phyloP scores from a whole-genome alignment of 2,113 vertebrate species.

The Pygoscelis adeliae region DNA sequence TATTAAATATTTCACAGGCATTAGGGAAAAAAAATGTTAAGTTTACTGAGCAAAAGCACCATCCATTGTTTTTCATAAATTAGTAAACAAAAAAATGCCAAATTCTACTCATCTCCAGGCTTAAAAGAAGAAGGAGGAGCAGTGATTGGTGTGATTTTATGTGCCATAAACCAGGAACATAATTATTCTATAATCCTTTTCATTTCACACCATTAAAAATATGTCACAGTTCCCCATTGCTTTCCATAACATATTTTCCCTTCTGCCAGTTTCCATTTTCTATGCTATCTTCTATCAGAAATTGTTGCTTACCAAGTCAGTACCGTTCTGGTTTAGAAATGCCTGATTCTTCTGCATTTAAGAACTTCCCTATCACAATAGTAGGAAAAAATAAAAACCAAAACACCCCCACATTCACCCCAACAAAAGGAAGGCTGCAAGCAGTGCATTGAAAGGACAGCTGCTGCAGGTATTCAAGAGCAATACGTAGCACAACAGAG shows the following conservation, averaged over 20 bases:
- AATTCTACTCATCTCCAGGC: neutral
- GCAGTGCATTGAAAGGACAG: neutral
- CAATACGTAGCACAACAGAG: accelerated
- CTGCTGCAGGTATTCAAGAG: neutral
- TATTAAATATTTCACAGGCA: neutral
- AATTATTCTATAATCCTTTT: neutral
- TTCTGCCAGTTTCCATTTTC: neutral
- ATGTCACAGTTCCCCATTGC: neutral
- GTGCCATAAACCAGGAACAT: neutral
- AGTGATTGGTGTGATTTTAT: neutral
- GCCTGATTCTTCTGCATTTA: neutral
- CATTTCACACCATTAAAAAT: neutral
- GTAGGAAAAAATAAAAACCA: neutral
- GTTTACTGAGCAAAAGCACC: neutral
- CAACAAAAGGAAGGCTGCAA: neutral
- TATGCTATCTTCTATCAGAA: neutral
- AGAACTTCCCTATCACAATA: neutral
- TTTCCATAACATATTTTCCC: neutral
- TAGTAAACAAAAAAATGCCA: neutral
- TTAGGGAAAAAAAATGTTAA: neutral
- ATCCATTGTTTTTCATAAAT: neutral
- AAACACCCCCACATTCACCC: accelerated
- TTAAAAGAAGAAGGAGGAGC: neutral
- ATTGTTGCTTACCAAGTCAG: neutral
- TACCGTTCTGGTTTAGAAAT: neutral